Evolutionary conservation across 1,140 invertebrate species (phyloP), one percentile per base, ranked within the genome.

Genomic region (Homarus americanus): DNA sequence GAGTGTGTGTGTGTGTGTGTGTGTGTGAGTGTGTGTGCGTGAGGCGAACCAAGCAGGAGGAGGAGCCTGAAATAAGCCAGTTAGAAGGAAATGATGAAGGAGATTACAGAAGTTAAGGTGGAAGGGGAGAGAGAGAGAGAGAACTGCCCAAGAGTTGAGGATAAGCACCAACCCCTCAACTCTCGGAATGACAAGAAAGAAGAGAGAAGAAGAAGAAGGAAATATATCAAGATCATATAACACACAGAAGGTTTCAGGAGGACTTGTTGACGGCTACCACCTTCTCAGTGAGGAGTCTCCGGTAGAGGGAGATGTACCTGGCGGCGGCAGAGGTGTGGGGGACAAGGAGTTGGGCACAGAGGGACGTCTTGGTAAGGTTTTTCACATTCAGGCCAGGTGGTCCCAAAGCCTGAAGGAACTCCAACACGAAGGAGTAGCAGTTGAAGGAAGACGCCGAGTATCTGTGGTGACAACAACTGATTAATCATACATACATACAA

Each of bases 251-350:
- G 73, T n/a, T 15, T 76, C 40, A 76, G 9, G 73, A 66, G 0
- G 89, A 75, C 12, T 36, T 84, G n/a, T 34, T 38, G 32, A 89
- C 78, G 12, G 92, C 36, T 12, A 92, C 44, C 93, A 53, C 96
- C 95, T 79, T 78, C 34, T 91, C 41, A 24, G 10, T 58, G 32
- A 36, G 41, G 1, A 97, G 94, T 93, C 96, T 96, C 87, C 97
- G 95, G 93, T 97, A 97, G 4, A 97, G 94, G 12, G 96, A 96
- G 86, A 97, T 97, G 94, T 97, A 97, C 94, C 97, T 97, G 44
- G 96, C 96, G 10, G 97, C 97, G 69, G 96, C 95, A 44, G 96
- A 96, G 41, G 97, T 97, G 92, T 96, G 94, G 4, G 96, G 96
- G 87, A 97, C 95, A 83, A 97, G 96, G 94, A 96, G 97, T 93